Percentiles rank a stretch among this genome's conserved stretches.
Evolutionary conservation across 2,113 vertebrate species (phyloP).

Genomic region (Raja brachyura): DNA sequence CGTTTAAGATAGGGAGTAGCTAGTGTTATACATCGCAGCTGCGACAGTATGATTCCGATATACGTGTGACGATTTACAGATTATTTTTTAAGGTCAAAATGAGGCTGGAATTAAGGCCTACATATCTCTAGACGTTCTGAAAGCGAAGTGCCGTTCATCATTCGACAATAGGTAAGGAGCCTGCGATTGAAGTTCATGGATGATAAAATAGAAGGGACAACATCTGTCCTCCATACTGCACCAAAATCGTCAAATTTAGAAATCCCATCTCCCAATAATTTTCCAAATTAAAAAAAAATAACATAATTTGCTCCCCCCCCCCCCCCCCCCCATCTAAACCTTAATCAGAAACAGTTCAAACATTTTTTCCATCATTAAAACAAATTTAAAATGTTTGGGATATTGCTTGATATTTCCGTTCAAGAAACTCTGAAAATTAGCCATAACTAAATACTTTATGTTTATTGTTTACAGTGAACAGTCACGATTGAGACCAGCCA

Average conservation of each 20-base stretch:
- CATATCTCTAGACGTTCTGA: background rate
- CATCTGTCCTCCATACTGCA: background rate
- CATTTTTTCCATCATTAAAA: background rate
- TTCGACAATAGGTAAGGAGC: background rate
- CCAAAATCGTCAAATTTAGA: background rate
- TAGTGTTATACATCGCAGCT: background rate
- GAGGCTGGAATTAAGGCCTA: background rate
- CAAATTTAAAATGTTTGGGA: background rate
- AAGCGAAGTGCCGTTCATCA: background rate
- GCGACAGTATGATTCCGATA: background rate
- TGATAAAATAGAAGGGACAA: background rate
- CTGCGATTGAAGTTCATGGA: background rate
- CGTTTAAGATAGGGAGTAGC: no score
- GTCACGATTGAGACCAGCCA: background rate
- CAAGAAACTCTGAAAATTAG: background rate
- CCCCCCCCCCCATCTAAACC: background rate
- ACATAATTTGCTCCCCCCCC: background rate
- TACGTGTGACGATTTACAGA: background rate
- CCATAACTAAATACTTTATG: background rate
- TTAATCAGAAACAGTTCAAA: background rate
- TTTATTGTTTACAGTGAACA: background rate
- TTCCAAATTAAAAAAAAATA: background rate
- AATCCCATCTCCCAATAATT: background rate
- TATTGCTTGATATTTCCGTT: background rate
- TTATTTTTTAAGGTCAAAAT: background rate